Conservation (phyloP, 2,113 vertebrate species). For the Thymallus thymallus region DNA sequence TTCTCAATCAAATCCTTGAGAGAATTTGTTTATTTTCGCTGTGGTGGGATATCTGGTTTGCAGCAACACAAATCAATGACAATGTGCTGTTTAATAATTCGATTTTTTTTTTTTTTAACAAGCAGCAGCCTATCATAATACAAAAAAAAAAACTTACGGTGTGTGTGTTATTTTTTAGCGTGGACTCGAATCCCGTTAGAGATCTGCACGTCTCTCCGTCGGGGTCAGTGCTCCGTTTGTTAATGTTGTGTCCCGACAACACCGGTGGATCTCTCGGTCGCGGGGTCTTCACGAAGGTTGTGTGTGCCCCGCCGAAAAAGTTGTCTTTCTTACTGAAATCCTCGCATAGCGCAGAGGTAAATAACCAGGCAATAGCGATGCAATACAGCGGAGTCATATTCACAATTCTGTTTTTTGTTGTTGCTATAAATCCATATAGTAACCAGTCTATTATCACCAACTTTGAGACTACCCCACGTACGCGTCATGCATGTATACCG, state of each 20-base stretch:
- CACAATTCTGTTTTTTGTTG: neutral
- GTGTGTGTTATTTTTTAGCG: conserved; percentile 79
- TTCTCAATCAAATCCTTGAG: neutral
- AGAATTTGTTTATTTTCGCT: no score
- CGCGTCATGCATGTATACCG: neutral
- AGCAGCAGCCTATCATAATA: neutral
- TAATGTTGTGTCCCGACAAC: conserved; percentile 47
- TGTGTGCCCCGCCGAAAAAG: neutral
- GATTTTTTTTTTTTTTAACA: neutral
- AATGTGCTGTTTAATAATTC: no score
- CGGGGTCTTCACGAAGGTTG: conserved; percentile 25
- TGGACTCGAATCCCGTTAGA: conserved; percentile 55
- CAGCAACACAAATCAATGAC: no score
- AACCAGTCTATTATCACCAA: neutral
- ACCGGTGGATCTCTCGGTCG: conserved; percentile 9
- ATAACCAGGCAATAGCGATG: conserved; percentile 40
- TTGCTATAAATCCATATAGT: neutral
- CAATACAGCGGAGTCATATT: conserved; percentile 46
- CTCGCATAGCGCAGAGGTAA: conserved; percentile 24
- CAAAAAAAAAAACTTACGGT: conserved; percentile 68
- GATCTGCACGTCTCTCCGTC: conserved; percentile 67
- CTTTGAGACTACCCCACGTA: neutral
- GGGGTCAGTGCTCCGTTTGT: conserved; percentile 42
- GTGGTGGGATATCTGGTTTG: no score
- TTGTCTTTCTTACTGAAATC: conserved; percentile 8